Evolutionary conservation across 2,797 vertebrate genomes (phyloP).

Genomic region (Microctenopoma lineatum): DNA sequence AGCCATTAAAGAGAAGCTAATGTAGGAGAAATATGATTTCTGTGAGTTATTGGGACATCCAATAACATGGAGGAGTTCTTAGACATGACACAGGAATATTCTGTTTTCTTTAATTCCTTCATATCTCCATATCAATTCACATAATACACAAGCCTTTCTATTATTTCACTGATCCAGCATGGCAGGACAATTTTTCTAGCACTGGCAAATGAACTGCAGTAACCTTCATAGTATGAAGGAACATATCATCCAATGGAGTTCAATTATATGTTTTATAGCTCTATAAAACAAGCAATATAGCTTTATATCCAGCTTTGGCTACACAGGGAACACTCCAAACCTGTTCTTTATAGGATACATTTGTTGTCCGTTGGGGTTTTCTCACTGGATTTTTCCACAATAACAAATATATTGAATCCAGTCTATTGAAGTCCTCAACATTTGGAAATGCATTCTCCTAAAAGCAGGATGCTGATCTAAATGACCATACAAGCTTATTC

Average conservation of each 20-base stretch:
- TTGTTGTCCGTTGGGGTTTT: not conserved
- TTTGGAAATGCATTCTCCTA: not conserved
- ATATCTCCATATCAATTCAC: not conserved
- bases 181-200: not conserved
- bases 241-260: not conserved
- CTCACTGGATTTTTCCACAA: not conserved
- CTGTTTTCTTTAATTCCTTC: no score
- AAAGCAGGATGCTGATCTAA: not conserved
- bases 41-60: no score
- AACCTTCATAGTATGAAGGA: not conserved
- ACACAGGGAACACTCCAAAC: not conserved
- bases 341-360: no score
- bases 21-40: no score
- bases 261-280: not conserved
- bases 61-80: no score
- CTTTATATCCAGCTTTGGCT: not conserved
- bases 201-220: not conserved
- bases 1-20: no score
- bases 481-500: not conserved
- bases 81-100: no score
- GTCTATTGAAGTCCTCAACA: not conserved
- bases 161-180: no score
- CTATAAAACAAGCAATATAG: not conserved
- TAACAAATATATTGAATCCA: not conserved
- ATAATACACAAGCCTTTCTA: slow-evolving; percentile 10